Evolutionary conservation across 2,113 vertebrate genomes (phyloP), one percentile per base, ranked within the genome.

Genomic region (Zosterops pallidus): DNA sequence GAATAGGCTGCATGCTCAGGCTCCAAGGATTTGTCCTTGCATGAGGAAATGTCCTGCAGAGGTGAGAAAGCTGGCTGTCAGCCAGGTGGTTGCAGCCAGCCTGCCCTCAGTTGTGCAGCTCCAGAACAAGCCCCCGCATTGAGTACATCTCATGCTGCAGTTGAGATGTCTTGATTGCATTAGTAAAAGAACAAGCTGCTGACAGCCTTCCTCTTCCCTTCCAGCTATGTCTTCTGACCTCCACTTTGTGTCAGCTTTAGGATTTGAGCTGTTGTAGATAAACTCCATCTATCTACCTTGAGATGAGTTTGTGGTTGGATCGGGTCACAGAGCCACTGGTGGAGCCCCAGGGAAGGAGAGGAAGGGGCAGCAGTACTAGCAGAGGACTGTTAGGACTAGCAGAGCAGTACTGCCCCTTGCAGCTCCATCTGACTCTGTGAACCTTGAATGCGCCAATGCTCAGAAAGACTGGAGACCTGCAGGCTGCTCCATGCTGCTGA

Each of bases 261-360:
- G 37, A 72, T 63, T 33, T 44, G 52, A 77, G 42, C 57, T 47
- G 22, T 2, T 49, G 11, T 8, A 64, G 41, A 52, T 29, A 64
- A 83, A 84, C 21, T 46, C 20, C 29, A 35, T 1, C 7, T 39
- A 35, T 15, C 31, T 57, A 23, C 14, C 33, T 41, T 16, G 21
- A 77, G 29, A 25, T 64, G 64, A n/a, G 52, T 72, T 14, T 65
- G 23, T 47, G 31, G n/a, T 3, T 53, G 46, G 18, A 56, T 14
- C 0, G 0, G 29, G 37, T 41, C 3, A 7, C 35, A 50, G 31
- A 76, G 39, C 12, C 49, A 18, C 6, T 20, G 37, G 16, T 70
- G 47, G 15, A 31, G 65, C 28, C 60, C 42, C 22, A 82, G 22
- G 5, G 16, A 78, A 11, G 29, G 21, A 67, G 42, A 83, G 6